Base-by-base conservation (phyloP, 2,888 invertebrate species). In the Synergus umbraculus region DNA sequence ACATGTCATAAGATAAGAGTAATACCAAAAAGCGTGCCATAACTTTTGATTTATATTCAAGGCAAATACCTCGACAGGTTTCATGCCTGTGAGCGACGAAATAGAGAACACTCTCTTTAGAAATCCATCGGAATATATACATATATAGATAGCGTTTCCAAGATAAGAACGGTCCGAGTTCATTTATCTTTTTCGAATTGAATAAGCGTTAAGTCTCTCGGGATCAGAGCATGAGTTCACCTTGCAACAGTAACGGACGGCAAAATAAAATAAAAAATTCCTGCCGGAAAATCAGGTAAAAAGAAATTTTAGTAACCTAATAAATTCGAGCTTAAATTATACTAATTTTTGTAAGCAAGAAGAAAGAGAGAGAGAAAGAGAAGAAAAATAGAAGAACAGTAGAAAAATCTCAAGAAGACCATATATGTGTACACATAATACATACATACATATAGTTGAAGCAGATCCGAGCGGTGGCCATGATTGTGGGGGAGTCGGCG, bases 401-500 rank as follows among this genome's bases (percentile, higher is more conserved):
- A 5, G 5, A 2, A 49, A 49, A 49, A 49, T 49, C 15, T 5
- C 49, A 49, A n/a, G 15, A 5, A 49, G 5, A 15, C 15, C 5
- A 3, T 29, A n/a, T 49, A 49, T 54, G 8, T n/a, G n/a, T 54
- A 54, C 7, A 54, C n/a, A n/a, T n/a, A n/a, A 15, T 13, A 49
- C 49, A 15, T 49, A 15, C 7, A 15, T 49, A 49, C 15, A 49
- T 15, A 49, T 49, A 49, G 49, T 7, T 54, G 54, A n/a, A 64
- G 64, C 7, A 64, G 37, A 64, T 29, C 15, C 37, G 7, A 29
- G 22, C 22, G 7, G 22, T 81, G 80, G 78, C 41, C 63, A 64
- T 85, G 84, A 87, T 88, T 86, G 90, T 89, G 91, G 88, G 91
- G 91, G 91, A 91, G 91, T 91, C 89, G 89, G 91, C 91, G 91